These are phyloP conservation scores for Sesia apiformis DNA, from an alignment of 2,888 invertebrate species.

Conservation along the genomic window DNA sequence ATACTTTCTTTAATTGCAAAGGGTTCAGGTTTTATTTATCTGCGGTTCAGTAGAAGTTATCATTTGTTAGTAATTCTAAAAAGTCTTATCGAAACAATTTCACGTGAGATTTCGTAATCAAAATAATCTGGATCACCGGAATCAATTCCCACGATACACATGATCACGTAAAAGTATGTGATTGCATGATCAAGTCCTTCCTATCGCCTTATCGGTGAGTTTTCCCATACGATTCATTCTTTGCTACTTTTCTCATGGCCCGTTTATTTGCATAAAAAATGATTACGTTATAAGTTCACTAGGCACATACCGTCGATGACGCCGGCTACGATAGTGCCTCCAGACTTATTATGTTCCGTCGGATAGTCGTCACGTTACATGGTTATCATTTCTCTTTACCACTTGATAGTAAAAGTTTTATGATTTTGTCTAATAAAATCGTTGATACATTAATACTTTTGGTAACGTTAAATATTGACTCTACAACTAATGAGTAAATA, in stretches of 20 bases:
- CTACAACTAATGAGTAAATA: too few relatives aligned
- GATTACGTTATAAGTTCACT: not conserved
- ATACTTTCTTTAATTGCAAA: too few relatives aligned
- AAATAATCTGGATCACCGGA: conserved; percentile 34
- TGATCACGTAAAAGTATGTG: conserved; percentile 46
- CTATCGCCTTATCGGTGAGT: conserved; percentile 47
- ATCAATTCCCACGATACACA: conserved; percentile 49
- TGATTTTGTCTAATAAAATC: too few relatives aligned
- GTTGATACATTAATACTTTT: too few relatives aligned
- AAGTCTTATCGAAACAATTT: not conserved
- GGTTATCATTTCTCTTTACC: too few relatives aligned
- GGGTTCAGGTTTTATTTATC: too few relatives aligned
- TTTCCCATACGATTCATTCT: conserved; percentile 47
- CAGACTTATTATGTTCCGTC: too few relatives aligned
- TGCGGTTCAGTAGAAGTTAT: too few relatives aligned
- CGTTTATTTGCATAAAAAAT: conserved; percentile 28
- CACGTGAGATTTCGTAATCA: not conserved
- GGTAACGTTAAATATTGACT: too few relatives aligned
- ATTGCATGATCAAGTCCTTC: conserved; percentile 35
- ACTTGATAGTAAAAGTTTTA: too few relatives aligned
- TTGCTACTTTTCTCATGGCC: conserved; percentile 25
- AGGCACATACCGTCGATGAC: not conserved
- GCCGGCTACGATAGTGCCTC: not conserved
- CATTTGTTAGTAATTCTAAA: too few relatives aligned
- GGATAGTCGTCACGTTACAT: too few relatives aligned